Conservation (phyloP, 92 coral and sea anemone species). For the Heliopora coerulea region DNA sequence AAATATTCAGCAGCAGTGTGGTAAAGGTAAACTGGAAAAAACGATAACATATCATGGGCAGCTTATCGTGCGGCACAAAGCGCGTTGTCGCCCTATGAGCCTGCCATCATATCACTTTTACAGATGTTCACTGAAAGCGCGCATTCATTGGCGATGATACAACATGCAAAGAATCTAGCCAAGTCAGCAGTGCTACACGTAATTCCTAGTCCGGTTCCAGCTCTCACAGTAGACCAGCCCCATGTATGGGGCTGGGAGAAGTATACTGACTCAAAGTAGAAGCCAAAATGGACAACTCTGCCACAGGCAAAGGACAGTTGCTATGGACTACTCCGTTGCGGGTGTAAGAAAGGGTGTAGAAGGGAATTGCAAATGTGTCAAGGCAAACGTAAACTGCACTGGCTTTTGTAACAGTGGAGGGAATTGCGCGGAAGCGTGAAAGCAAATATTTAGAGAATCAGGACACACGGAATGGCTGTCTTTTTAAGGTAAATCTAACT, state of each 20-base stretch:
- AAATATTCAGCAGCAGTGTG: too few species aligned
- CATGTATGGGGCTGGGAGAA: conserved; percentile 41
- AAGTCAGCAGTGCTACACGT: conserved; percentile 29
- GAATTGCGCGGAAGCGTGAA: too few species aligned
- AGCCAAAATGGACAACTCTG: conserved; percentile 39
- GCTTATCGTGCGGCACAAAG: conserved; percentile 37
- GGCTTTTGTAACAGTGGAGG: too few species aligned
- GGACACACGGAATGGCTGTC: too few species aligned
- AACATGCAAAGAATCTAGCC: conserved; percentile 54
- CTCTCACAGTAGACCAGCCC: conserved; percentile 49
- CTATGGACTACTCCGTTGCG: conserved; percentile 52
- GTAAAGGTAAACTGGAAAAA: too few species aligned
- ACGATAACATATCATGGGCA: conserved; percentile 39
- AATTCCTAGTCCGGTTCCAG: conserved; percentile 47
- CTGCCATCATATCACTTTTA: too few species aligned
- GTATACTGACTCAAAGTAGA: conserved; percentile 5
- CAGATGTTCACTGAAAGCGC: conserved; percentile 50
- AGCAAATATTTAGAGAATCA: too few species aligned
- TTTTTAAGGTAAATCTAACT: too few species aligned
- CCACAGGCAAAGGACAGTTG: conserved; percentile 57
- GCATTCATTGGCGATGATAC: conserved; percentile 58
- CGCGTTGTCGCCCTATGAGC: too few species aligned
- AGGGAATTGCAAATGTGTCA: conserved; percentile 53
- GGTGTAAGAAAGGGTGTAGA: conserved; percentile 60
- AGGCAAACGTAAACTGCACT: conserved; percentile 55